Evolutionary conservation across 2,113 vertebrate genomes (phyloP).

Genomic region (Cyanistes caeruleus): DNA sequence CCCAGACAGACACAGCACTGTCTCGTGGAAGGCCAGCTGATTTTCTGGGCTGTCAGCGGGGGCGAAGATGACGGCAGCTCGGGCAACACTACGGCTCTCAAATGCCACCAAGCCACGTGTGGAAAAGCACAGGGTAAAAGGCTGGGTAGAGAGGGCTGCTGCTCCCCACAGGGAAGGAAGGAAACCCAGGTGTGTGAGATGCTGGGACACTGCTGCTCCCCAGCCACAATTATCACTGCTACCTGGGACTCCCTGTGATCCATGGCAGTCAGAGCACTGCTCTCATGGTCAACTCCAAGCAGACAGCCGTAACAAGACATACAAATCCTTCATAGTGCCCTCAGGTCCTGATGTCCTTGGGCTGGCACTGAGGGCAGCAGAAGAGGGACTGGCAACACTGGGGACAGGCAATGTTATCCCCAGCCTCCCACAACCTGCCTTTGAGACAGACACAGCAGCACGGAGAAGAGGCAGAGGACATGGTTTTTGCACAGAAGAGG

Average conservation of each 20-base stretch:
- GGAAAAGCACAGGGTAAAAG: rapidly evolving
- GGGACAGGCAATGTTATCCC: not conserved
- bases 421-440: not conserved
- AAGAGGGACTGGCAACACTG: not conserved
- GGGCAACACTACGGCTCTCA: not conserved
- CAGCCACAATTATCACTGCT: rapidly evolving
- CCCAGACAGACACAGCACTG: not conserved
- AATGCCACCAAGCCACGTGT: not conserved
- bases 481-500: not conserved
- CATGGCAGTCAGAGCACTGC: not conserved
- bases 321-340: not conserved
- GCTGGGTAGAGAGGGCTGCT: not conserved
- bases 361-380: not conserved
- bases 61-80: not conserved
- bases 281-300: not conserved
- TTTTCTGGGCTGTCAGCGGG: not conserved
- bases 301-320: not conserved
- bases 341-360: not conserved
- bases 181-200: not conserved
- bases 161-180: not conserved
- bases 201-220: not conserved
- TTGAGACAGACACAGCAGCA: not conserved
- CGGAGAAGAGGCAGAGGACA: not conserved
- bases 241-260: not conserved
- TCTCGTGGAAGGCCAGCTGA: not conserved